Percentiles rank a stretch among this genome's conserved stretches.
Evolutionary conservation across 2,888 invertebrate genomes (phyloP).

Genomic region (Physocephala rufipes): DNA sequence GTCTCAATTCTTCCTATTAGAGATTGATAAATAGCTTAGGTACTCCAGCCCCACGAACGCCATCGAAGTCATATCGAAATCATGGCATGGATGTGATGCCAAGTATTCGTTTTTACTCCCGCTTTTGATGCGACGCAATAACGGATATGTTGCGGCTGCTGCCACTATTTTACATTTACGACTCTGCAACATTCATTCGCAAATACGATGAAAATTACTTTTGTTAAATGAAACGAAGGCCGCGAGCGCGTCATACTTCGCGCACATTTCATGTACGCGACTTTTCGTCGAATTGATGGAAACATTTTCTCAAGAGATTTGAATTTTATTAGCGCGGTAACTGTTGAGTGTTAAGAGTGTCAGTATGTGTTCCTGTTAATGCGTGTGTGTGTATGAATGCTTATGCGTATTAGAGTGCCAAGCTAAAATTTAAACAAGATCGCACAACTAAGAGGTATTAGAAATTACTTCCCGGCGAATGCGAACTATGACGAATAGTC

Average conservation of each 20-base stretch:
- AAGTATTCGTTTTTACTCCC: constrained; percentile 31
- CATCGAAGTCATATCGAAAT: not conserved
- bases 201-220: constrained; percentile 14
- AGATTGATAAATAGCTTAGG: no score
- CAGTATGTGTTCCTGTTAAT: no score
- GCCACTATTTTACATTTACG: constrained; percentile 31
- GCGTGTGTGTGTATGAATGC: not conserved
- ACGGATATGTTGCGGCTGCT: constrained; percentile 14
- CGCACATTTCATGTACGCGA: constrained; percentile 33
- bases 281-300: constrained; percentile 48
- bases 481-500: no score
- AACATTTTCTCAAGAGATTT: constrained; percentile 47
- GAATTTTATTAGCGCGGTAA: constrained; percentile 33
- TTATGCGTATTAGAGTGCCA: no score
- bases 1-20: no score
- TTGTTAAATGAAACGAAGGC: constrained; percentile 16
- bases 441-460: no score
- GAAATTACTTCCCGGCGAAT: no score
- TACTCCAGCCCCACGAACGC: not conserved
- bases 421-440: no score
- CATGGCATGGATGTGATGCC: constrained; percentile 6
- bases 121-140: constrained; percentile 8
- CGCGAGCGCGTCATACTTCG: constrained; percentile 15
- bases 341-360: constrained; percentile 2
- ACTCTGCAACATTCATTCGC: not conserved